Evolutionary conservation across 2,113 vertebrate genomes (phyloP), one percentile per base, ranked within the genome.

Genomic region (Sardina pilchardus): DNA sequence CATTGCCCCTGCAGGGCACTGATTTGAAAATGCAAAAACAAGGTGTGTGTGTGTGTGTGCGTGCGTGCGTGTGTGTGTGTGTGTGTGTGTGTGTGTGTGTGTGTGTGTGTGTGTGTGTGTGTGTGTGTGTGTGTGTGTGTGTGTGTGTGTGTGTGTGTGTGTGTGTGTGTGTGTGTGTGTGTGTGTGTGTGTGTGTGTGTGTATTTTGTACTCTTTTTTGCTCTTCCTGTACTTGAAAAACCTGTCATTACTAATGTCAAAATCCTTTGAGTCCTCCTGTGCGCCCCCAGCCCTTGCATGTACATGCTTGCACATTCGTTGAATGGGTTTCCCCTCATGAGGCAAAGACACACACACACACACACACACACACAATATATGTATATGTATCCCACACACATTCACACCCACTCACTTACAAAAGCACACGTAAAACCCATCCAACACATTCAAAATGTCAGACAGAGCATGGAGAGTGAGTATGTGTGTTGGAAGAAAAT

Each of bases 191-290:
- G 12, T 43, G 82, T 44, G 81, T 81, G n/a, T 83, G 21, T 71
- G 36, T 53, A 48, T 81, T 85, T 78, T 83, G 42, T 82, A 6
- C 24, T 14, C 39, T 43, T 82, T 43, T 82, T 47, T 34, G 34
- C 71, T 42, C 75, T 81, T 85, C 81, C 45, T 84, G 30, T 87
- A 17, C 12, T 44, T 42, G 8, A 36, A 78, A 14, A 36, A 36
- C 30, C 71, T 78, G 71, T 78, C 71, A 78, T 78, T 78, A 78
- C 71, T 78, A 34, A 78, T 78, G 30, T 78, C 71, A 78, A 78
- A 78, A 36, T 78, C 30, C 34, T 78, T 78, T 78, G 71, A 36
- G 19, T 36, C 2, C 71, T 36, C n/a, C 63, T 34, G 30, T 78
- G 71, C 2, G 71, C 14, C 71, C 67, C 71, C 5, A 78, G 26